Base-by-base conservation (phyloP, 2,113 vertebrate species). In the Stictonetta naevosa region DNA sequence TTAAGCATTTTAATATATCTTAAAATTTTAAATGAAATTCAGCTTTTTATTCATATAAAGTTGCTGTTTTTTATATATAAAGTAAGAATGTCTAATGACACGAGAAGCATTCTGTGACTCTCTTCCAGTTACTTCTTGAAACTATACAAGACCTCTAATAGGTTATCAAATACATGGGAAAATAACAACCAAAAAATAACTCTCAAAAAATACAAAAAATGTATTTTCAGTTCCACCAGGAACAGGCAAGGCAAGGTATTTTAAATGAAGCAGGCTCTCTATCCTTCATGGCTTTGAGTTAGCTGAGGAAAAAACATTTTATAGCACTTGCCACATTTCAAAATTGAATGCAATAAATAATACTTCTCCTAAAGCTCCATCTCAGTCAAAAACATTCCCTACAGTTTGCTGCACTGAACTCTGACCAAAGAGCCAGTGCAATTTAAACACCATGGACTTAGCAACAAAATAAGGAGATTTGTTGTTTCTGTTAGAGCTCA, bases 301-400 rank as follows among this genome's bases (percentile, higher is more conserved):
- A 93, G 31, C 7, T 67, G 56, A 62, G 78, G 29, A 34, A 66
- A 78, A 86, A 79, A 4, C 13, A 75, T 67, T 69, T 87, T 72
- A 67, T 10, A 81, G 60, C 40, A 44, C 18, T 90, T 63, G 6
- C 33, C 12, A 20, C 0, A 0, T 50, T 88, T 94, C 79, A 93
- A 81, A 94, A 84, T 31, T 11, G 2, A 33, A 34, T 71, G 26
- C 29, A 58, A 63, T 28, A 91, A 31, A 42, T 66, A 62, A 38
- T 40, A 34, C 7, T n/a, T 60, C 64, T 88, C 72, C 73, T n/a
- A 52, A 88, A 94, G 56, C 60, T 93, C 83, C 59, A 40, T 79
- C 62, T 22, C 12, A 67, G 29, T 90, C 40, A 84, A 85, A 93
- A 93, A 88, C 68, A 87, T 91, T 94, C 79, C 83, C 85, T 52